Evolutionary conservation across 2,888 invertebrate genomes (phyloP), one percentile per base, ranked within the genome.

Genomic region (Dione juno): DNA sequence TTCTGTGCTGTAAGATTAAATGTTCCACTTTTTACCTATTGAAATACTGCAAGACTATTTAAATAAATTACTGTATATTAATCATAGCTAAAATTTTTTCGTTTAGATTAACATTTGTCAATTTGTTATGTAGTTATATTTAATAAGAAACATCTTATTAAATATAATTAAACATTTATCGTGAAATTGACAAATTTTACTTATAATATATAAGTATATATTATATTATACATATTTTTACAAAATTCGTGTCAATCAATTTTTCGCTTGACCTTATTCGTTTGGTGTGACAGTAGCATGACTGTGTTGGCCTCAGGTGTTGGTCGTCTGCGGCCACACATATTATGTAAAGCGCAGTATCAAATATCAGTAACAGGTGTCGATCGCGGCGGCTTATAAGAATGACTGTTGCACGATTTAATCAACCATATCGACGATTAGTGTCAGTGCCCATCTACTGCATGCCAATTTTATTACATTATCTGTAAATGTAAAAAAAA

Each of bases 341-440:
- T 77, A 76, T 78, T 78, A 78, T 78, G 77, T 79, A 80, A 77
- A 78, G 73, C 74, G 74, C 67, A 70, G 76, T 80, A 76, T 80
- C 80, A 75, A 75, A 75, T 80, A 73, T 77, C 80, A 75, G 66
- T 70, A 75, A 78, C 80, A 80, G 80, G 80, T 80, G 80, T 79
- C 75, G 75, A 75, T 76, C 71, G 73, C 67, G 63, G 75, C 75
- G 65, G 75, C 75, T 77, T 77, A 77, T 77, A 77, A 79, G 74
- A 78, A 77, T 80, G 79, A 79, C 76, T 74, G 75, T 78, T 77
- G 77, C 78, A 77, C 70, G 74, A 72, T 68, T 75, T 67, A 73
- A 72, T 74, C 69, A 74, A 63, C 71, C 70, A 57, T 68, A 66
- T 52, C 71, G 68, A 71, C 71, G 68, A 72, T 75, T 70, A 70